These are phyloP conservation scores for Boulengeromyrus knoepffleri DNA, from an alignment of 2,113 vertebrate genomes.

Conservation along the genomic window DNA sequence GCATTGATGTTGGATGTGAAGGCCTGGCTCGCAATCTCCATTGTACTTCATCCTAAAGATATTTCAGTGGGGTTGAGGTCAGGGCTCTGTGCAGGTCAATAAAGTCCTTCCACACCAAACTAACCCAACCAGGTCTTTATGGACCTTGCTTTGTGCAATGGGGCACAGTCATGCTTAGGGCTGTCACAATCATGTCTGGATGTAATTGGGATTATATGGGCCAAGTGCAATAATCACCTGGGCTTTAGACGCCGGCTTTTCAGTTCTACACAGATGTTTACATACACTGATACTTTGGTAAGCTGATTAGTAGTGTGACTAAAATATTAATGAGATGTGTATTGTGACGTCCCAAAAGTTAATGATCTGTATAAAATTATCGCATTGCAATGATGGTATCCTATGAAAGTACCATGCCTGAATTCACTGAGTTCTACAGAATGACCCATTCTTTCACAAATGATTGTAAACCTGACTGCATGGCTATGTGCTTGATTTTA, in stretches of 20 bases:
- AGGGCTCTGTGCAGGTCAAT: background rate
- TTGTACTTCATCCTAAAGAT: background rate
- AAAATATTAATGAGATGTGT: too few species aligned
- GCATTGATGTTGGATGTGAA: background rate
- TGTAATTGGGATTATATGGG: too few species aligned
- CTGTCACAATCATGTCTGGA: too few species aligned
- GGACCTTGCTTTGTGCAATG: background rate
- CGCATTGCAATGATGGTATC: background rate
- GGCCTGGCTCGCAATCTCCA: background rate
- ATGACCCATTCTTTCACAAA: background rate
- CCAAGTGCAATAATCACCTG: background rate
- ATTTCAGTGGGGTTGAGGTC: background rate
- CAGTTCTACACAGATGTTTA: too few species aligned
- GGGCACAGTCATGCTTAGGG: background rate
- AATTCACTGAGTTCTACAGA: background rate
- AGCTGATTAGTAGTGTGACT: too few species aligned
- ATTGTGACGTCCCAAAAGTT: too few species aligned
- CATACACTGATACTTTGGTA: too few species aligned
- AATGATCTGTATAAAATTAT: background rate
- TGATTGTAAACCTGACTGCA: background rate
- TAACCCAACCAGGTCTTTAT: background rate
- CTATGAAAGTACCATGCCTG: background rate
- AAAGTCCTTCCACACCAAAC: background rate
- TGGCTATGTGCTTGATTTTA: background rate
- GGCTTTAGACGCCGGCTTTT: too few species aligned